Evolutionary conservation across 2,797 vertebrate genomes (phyloP), one percentile per base, ranked within the genome.

Genomic region (Tauraco hartlaubi): DNA sequence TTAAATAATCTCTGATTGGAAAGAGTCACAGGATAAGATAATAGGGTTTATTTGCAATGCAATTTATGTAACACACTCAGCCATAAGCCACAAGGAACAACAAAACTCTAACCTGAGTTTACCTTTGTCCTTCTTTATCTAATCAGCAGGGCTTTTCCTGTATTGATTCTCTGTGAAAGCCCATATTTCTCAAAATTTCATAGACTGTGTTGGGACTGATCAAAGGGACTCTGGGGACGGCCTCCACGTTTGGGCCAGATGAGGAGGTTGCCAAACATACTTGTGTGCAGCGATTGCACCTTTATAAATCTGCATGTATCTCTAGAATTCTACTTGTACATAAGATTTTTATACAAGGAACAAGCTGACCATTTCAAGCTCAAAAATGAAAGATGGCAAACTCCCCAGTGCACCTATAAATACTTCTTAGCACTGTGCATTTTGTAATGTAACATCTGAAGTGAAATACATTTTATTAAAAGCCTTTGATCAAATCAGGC

Each of bases 401-500:
- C 51, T 88, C 74, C 93, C 29, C 64, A 61, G 35, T 68, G 49
- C 74, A 28, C 80, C 59, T 64, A 90, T 96, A 93, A 95, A 91
- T 94, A 96, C 93, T 94, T 85, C 78, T 29, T 83, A 83, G 39
- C 26, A 29, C 69, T 76, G 69, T 86, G 74, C 61, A 61, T 86
- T 88, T 87, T 92, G 37, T 80, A 90, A 94, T 71, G 21, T 64
- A 85, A 72, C 37, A 92, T 73, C 90, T 52, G 51, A 92, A 95
- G 54, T 33, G 72, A 94, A 94, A 26, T 4, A 2, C 28, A 33
- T 73, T 93, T 94, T 86, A 44, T 81, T 85, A 59, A 91, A 88
- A 95, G 58, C 49, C 71, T 88, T 63, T 92, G 59, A 84, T 88
- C 51, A 96, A 75, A 87, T 63, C 43, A 59, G 29, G 12, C 58